Evolutionary conservation across 2,113 vertebrate species (phyloP).

Genomic region (Helogale parvula): DNA sequence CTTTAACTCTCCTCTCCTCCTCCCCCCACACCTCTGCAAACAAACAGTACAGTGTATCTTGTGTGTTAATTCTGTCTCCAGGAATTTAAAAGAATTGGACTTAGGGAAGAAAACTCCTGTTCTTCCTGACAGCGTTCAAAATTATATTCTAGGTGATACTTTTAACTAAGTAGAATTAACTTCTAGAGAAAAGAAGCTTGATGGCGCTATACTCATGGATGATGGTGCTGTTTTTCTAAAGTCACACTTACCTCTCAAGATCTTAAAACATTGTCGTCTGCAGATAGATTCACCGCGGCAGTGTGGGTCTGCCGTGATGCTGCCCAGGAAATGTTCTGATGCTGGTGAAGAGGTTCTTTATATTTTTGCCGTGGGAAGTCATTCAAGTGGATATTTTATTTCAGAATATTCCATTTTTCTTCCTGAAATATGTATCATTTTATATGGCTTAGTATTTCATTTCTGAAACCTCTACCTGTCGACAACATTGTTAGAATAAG

Average conservation of each 20-base stretch:
- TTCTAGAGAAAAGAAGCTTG: neutral
- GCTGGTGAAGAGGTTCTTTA: neutral
- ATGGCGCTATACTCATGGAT: neutral
- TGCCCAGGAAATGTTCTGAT: neutral
- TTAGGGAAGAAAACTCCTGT: slow-evolving; percentile 83
- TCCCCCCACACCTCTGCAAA: too few species aligned
- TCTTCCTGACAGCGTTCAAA: slow-evolving; percentile 71
- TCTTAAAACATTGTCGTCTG: neutral
- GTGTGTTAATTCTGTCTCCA: slow-evolving; percentile 85
- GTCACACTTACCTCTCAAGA: neutral
- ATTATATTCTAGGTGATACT: slow-evolving; percentile 69
- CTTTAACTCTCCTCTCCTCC: too few species aligned
- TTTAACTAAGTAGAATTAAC: slow-evolving; percentile 69
- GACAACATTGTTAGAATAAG: neutral
- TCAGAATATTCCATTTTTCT: neutral
- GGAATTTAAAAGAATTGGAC: slow-evolving; percentile 85
- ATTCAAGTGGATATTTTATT: neutral
- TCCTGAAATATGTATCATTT: neutral
- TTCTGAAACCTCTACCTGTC: neutral
- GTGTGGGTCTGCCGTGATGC: neutral
- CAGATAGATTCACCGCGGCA: neutral
- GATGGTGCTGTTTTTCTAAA: neutral
- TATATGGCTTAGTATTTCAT: neutral
- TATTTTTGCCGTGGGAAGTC: neutral
- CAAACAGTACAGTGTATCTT: slow-evolving; percentile 77